A percentile compares a stretch with the other conserved stretches of the same genome.
Conservation (phyloP, 2,797 vertebrate genomes). For the Sylvilagus floridanus region DNA sequence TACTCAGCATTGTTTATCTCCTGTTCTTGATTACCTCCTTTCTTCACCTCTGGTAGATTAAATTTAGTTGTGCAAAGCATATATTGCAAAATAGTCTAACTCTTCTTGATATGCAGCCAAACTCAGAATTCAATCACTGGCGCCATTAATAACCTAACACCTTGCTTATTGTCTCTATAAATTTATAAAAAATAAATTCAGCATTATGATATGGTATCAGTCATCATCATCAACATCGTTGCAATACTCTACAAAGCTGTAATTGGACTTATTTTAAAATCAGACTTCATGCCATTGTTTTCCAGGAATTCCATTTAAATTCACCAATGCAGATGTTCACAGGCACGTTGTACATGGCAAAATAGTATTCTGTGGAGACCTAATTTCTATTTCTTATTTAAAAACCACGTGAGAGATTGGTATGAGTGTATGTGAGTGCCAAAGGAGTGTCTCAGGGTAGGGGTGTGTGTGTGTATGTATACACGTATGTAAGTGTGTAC, state of each 20-base stretch:
- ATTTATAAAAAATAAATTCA: background rate
- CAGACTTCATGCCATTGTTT: background rate
- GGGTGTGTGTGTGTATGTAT: background rate
- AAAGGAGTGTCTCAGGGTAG: background rate
- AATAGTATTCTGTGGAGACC: background rate
- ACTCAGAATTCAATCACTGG: background rate
- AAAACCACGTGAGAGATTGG: background rate
- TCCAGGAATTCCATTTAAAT: background rate
- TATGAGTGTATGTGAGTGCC: background rate
- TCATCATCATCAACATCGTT: background rate
- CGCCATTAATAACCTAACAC: background rate
- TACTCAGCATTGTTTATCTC: background rate
- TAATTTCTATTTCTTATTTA: background rate
- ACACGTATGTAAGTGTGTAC: too few relatives aligned
- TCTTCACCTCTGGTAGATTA: background rate
- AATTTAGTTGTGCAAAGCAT: background rate
- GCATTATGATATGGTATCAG: background rate
- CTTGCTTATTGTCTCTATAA: background rate
- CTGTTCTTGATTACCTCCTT: background rate
- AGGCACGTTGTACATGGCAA: background rate
- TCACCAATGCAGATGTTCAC: background rate
- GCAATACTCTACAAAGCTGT: background rate
- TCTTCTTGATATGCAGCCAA: conserved; percentile 2
- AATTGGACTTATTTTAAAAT: background rate
- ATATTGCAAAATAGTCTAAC: background rate